Conservation (phyloP, 2,888 invertebrate species). For the Melieria picta region DNA sequence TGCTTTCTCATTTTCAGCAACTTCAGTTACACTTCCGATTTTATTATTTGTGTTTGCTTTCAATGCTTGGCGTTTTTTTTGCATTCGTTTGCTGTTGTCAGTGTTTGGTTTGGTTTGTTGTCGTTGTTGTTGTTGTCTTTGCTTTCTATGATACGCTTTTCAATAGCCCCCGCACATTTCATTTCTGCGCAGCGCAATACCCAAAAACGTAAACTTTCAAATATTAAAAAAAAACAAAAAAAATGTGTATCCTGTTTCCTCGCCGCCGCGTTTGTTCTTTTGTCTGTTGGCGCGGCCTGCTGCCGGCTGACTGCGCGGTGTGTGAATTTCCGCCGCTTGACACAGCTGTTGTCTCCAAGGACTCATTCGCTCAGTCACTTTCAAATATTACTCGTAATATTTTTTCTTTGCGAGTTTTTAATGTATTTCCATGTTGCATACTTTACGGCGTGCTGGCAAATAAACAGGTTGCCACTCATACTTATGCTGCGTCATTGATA, state of each 20-base stretch:
- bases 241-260: neutral
- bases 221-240: conserved; percentile 1
- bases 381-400: neutral
- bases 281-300: conserved; percentile 7
- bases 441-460: conserved; percentile 21
- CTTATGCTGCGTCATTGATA: conserved; percentile 14
- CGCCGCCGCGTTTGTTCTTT: neutral
- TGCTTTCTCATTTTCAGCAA: conserved; percentile 30
- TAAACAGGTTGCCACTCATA: neutral
- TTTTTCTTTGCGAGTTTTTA: conserved; percentile 5
- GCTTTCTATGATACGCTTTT: neutral
- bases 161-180: neutral
- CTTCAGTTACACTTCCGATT: conserved; percentile 53
- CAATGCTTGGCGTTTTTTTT: neutral
- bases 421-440: conserved; percentile 20
- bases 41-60: conserved; percentile 44
- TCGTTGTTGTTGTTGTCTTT: too few relatives aligned
- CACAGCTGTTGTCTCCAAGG: conserved; percentile 47
- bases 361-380: conserved; percentile 20
- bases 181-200: neutral
- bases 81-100: neutral
- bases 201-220: neutral
- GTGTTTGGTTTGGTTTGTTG: neutral
- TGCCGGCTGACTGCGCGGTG: neutral
- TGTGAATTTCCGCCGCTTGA: conserved; percentile 32